A percentile compares a stretch with the other conserved stretches of the same genome.
These are phyloP conservation scores for Trissonchulus latispiculum DNA, from an alignment of 2,888 invertebrate species.

Conservation along the genomic window DNA sequence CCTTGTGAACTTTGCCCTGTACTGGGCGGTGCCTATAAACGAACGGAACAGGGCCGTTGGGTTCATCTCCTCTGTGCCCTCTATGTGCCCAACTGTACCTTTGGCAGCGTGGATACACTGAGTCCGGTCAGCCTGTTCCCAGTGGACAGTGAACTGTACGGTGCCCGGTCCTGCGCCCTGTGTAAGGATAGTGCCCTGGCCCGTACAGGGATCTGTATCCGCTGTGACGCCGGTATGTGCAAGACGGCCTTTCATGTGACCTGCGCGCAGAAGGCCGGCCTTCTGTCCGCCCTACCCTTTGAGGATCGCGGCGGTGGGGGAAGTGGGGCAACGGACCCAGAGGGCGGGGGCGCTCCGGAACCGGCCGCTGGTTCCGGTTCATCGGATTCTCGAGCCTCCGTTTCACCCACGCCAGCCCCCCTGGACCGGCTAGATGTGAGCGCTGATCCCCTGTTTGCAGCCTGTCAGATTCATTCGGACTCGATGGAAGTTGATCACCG, in stretches of 20 bases:
- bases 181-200: slow-evolving; percentile 77
- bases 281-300: slow-evolving; percentile 13
- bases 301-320: background rate
- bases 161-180: slow-evolving; percentile 57
- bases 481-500: no score
- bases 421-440: no score
- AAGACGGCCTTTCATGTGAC: slow-evolving; percentile 94
- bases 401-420: no score
- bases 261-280: slow-evolving; percentile 52
- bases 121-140: slow-evolving; percentile 85
- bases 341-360: no score
- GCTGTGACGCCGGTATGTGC: slow-evolving; percentile 97
- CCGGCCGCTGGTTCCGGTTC: no score
- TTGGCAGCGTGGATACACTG: slow-evolving; percentile 80
- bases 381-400: no score
- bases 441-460: no score
- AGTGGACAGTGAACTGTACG: slow-evolving; percentile 81
- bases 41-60: slow-evolving; percentile 55
- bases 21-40: slow-evolving; percentile 60
- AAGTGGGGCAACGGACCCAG: no score
- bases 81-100: slow-evolving; percentile 91
- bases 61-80: slow-evolving; percentile 94
- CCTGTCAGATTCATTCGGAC: no score
- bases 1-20: slow-evolving; percentile 91
- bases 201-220: slow-evolving; percentile 85